These are phyloP conservation scores for Eudemis profundana DNA, from an alignment of 2,888 invertebrate species.

Conservation along the genomic window DNA sequence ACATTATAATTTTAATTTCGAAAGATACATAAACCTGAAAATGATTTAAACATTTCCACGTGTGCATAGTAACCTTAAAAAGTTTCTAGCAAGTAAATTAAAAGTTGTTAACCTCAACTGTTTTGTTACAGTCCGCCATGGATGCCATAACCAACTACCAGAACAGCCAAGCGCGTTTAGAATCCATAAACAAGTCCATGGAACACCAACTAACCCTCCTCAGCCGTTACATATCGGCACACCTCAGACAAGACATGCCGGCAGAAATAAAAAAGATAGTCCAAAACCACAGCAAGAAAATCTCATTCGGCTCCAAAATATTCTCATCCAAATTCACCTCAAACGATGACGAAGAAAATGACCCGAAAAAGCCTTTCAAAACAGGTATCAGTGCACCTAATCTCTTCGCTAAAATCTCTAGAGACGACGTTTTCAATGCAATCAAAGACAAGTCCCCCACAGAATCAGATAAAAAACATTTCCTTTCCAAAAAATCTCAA, in stretches of 20 bases:
- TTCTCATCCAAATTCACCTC: conserved; percentile 71
- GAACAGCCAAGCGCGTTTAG: conserved; percentile 87
- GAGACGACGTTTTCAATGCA: conserved; percentile 62
- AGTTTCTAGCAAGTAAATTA: too few relatives aligned
- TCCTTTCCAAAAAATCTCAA: conserved; percentile 77
- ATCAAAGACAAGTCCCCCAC: conserved; percentile 56
- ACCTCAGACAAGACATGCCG: conserved; percentile 89
- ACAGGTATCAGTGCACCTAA: conserved; percentile 76
- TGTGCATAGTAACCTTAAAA: too few relatives aligned
- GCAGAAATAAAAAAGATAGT: conserved; percentile 90
- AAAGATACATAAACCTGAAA: too few relatives aligned
- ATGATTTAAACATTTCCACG: too few relatives aligned
- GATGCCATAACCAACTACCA: conserved; percentile 87
- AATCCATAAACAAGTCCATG: conserved; percentile 89
- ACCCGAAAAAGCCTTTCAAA: conserved; percentile 68
- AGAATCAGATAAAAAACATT: conserved; percentile 64
- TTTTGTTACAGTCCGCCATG: conserved; percentile 83
- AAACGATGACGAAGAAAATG: conserved; percentile 74
- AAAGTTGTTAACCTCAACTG: not conserved
- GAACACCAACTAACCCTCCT: conserved; percentile 91
- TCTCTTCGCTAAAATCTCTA: conserved; percentile 71
- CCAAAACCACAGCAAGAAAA: conserved; percentile 83
- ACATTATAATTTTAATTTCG: too few relatives aligned
- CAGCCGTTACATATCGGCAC: conserved; percentile 89
- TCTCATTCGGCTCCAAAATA: conserved; percentile 77